These are phyloP conservation scores for Ephydatia muelleri DNA, from an alignment of 37 sponge, comb jelly and placozoan genomes.

Conservation along the genomic window DNA sequence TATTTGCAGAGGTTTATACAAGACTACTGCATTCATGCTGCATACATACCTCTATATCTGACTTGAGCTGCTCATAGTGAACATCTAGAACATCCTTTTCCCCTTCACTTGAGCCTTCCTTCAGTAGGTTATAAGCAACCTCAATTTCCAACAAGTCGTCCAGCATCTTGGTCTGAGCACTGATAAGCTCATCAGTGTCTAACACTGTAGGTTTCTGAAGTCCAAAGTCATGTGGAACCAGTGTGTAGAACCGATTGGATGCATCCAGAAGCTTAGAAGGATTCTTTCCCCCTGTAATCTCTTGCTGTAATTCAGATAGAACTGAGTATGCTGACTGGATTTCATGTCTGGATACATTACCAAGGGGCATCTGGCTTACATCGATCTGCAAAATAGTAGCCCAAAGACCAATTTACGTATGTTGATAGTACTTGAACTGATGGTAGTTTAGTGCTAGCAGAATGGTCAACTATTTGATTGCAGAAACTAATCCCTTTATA, in stretches of 20 bases:
- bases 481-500: too few relatives aligned
- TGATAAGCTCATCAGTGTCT: slow-evolving; percentile 79
- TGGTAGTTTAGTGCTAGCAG: too few relatives aligned
- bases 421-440: too few relatives aligned
- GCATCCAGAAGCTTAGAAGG: slow-evolving; percentile 79
- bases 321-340: slow-evolving; percentile 88
- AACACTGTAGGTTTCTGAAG: slow-evolving; percentile 87
- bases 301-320: slow-evolving; percentile 73
- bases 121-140: slow-evolving; percentile 91
- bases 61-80: slow-evolving; percentile 91
- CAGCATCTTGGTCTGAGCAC: slow-evolving; percentile 89
- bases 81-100: slow-evolving; percentile 84
- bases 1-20: neutral
- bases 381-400: slow-evolving; percentile 75
- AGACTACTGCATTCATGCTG: neutral
- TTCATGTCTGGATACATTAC: slow-evolving; percentile 91
- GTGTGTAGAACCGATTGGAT: slow-evolving; percentile 95
- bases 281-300: slow-evolving; percentile 56
- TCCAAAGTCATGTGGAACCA: slow-evolving; percentile 99
- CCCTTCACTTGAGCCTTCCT: slow-evolving; percentile 37
- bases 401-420: neutral
- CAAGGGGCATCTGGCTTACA: slow-evolving; percentile 98
- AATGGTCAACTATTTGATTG: too few relatives aligned
- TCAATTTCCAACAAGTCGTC: slow-evolving; percentile 96
- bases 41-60: slow-evolving; percentile 79